Evolutionary conservation across 2,888 invertebrate genomes (phyloP), one percentile per base, ranked within the genome.

Genomic region (Aromia moschata): DNA sequence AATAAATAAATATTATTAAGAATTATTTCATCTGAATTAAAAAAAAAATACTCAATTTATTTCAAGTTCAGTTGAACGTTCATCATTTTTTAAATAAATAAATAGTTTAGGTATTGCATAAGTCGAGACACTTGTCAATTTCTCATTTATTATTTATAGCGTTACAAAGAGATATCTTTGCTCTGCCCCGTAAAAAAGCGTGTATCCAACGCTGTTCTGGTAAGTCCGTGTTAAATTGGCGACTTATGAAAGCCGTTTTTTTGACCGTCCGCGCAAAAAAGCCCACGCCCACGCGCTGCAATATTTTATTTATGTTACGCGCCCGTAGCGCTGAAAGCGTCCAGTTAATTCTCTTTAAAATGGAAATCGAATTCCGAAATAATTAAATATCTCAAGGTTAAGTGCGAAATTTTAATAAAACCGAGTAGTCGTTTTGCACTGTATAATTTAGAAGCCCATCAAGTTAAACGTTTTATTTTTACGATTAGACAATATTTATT

Each of bases 331-430:
- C 11, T 33, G n/a, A 33, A 33, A 11, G n/a, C 7, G 33, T 33
- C n/a, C 5, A 33, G n/a, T 33, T 33, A n/a, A 33, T n/a, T 25
- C 33, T 2, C 5, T 11, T 33, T 7, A 33, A 33, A 33, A 33
- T 33, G 33, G 33, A 33, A 33, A 33, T 3, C 5, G 2, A 10
- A 25, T 33, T 33, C 7, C 3, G 3, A 7, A 33, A 33, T 33
- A 33, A 33, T 33, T 33, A n/a, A 33, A n/a, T 10, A 7, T 33
- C n/a, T 33, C 33, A 33, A 33, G 33, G 33, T 33, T 33, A 33
- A 33, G 10, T 7, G n/a, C 11, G 3, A 33, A 33, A 33, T 33
- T 33, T 33, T 5, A 33, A 33, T 33, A 33, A 33, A 33, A 11
- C 33, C 33, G n/a, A 11, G 11, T 33, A 33, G 11, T 33, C 7